phyloP scores from a whole-genome alignment of 1,140 invertebrate genomes.

The Drosophila littoralis region DNA sequence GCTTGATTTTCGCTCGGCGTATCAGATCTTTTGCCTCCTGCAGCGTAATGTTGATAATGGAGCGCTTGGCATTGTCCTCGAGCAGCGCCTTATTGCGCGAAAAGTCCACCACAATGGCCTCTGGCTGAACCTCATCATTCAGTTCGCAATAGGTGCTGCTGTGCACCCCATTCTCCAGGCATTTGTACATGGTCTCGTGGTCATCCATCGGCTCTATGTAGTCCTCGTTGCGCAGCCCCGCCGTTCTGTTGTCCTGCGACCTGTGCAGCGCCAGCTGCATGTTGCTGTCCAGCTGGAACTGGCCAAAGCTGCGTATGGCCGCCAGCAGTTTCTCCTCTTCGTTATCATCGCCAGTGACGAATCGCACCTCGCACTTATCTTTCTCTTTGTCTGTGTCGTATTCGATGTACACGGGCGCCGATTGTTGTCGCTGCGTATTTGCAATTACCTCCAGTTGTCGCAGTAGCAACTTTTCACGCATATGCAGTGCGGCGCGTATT shows the following conservation, averaged over 20 bases:
- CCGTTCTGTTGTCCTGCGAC: constrained; percentile 54
- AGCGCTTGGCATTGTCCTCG: constrained; percentile 73
- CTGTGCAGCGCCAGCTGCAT: constrained; percentile 68
- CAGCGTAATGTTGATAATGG: constrained; percentile 81
- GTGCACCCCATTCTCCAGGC: constrained; percentile 58
- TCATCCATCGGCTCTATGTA: constrained; percentile 78
- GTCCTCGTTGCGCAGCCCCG: constrained; percentile 72
- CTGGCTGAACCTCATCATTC: constrained; percentile 74
- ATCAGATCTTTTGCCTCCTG: constrained; percentile 79
- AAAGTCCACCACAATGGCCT: constrained; percentile 86
- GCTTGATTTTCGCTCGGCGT: constrained; percentile 61
- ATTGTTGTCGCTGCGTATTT: constrained; percentile 81
- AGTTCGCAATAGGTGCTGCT: constrained; percentile 50
- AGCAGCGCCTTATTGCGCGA: constrained; percentile 81
- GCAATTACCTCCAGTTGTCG: constrained; percentile 86
- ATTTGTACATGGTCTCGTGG: constrained; percentile 85
- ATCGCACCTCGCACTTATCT: constrained; percentile 59
- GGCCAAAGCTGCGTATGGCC: constrained; percentile 85
- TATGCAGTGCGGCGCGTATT: constrained; percentile 84
- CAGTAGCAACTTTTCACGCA: constrained; percentile 85
- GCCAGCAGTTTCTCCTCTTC: constrained; percentile 82
- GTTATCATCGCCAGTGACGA: constrained; percentile 72
- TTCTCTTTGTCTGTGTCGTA: constrained; percentile 20
- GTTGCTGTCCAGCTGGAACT: constrained; percentile 84
- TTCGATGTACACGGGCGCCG: constrained; percentile 25